A percentile compares a stretch with the other conserved stretches of the same genome.
Evolutionary conservation across 2,797 vertebrate species (phyloP).

Genomic region (Acanthurus lineatus): DNA sequence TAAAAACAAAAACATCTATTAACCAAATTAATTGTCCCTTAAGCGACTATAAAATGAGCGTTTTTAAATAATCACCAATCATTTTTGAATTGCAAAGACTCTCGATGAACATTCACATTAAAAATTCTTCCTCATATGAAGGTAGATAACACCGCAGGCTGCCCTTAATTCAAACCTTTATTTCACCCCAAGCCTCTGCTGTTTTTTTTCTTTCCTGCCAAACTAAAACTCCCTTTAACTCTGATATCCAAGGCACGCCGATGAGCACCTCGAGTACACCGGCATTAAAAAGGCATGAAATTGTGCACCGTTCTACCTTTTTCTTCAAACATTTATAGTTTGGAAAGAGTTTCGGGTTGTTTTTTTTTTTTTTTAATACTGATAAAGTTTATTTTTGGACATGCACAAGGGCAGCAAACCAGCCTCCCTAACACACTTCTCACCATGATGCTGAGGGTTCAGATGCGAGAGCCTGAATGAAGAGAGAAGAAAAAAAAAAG

Average conservation of each 20-base stretch:
- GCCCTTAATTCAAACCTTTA: background rate
- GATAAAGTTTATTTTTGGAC: constrained; percentile 50
- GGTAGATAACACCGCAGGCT: background rate
- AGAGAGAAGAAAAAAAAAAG: background rate
- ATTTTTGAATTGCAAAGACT: background rate
- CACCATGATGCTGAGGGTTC: constrained; percentile 18
- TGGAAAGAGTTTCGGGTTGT: background rate
- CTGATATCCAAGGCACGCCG: constrained; percentile 23
- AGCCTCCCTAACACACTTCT: constrained; percentile 4
- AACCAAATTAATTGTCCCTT: constrained; percentile 9
- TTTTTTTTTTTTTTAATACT: constrained; percentile 15
- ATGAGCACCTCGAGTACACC: constrained; percentile 41
- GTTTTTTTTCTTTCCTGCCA: constrained; percentile 10
- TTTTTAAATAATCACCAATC: no score
- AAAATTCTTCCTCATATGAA: background rate
- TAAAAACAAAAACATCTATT: background rate
- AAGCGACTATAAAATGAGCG: background rate
- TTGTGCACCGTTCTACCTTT: constrained; percentile 31
- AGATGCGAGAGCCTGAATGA: constrained; percentile 46
- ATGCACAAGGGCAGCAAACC: constrained; percentile 4
- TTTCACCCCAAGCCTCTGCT: background rate
- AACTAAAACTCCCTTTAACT: constrained; percentile 31
- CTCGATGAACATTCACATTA: background rate
- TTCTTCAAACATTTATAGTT: constrained; percentile 41
- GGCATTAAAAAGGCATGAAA: constrained; percentile 62